phyloP scores from a whole-genome alignment of 2,113 vertebrate genomes.

The Oncorhynchus keta region DNA sequence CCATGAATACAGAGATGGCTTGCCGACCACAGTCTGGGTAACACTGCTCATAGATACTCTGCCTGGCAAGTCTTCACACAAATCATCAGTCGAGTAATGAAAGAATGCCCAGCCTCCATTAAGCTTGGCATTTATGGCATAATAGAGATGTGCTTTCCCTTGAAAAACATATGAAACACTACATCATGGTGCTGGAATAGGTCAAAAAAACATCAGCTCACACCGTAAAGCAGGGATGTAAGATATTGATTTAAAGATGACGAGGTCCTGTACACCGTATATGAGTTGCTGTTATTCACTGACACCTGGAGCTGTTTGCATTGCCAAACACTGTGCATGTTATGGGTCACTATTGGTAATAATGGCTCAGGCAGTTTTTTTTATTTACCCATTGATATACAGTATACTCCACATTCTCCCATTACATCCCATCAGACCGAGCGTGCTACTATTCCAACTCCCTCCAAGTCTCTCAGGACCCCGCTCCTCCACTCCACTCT shows the following conservation, averaged over 20 bases:
- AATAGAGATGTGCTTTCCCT: neutral
- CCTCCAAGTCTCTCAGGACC: constrained; percentile 16
- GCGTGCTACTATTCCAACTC: neutral
- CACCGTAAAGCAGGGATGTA: neutral
- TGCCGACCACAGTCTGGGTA: neutral
- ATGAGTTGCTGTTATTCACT: too few species aligned
- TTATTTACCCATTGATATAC: neutral
- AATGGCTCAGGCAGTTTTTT: neutral
- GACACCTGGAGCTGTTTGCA: too few species aligned
- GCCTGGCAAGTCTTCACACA: neutral
- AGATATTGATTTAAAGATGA: neutral
- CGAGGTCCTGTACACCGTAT: too few species aligned
- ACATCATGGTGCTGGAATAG: neutral
- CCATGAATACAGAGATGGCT: neutral
- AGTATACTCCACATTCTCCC: neutral
- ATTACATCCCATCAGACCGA: neutral
- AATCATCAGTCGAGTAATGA: neutral
- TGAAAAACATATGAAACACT: neutral
- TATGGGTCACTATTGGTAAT: too few species aligned
- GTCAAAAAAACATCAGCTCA: neutral
- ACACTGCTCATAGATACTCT: neutral
- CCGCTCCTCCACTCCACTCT: constrained; percentile 7
- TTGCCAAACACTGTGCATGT: too few species aligned
- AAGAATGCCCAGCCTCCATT: neutral
- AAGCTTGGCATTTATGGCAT: neutral